Evolutionary conservation across 1,140 invertebrate genomes (phyloP).

Genomic region (Ridgeia piscesae): DNA sequence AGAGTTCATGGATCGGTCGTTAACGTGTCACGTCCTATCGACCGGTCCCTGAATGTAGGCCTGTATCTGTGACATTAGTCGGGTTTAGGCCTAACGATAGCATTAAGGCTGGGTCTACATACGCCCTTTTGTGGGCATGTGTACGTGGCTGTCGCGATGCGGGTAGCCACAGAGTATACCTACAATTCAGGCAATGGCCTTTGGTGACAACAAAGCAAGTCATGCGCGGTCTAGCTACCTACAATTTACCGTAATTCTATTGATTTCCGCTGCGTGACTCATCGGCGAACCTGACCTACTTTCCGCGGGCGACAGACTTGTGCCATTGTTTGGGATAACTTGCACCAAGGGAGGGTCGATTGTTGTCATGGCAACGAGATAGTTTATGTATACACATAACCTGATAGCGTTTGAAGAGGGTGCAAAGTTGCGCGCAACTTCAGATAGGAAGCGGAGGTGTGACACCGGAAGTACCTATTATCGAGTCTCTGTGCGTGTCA

Average conservation of each 20-base stretch:
- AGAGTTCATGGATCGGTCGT: not conserved
- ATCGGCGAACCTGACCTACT: not conserved
- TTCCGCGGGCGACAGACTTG: not conserved
- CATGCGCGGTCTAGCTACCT: not conserved
- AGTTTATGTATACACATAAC: not conserved
- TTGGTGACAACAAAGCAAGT: not conserved
- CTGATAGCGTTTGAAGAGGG: not conserved
- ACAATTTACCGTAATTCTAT: not conserved
- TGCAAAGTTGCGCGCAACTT: not conserved
- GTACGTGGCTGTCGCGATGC: not conserved
- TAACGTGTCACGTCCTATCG: not conserved
- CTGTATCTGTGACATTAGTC: not conserved
- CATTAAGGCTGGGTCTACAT: not conserved
- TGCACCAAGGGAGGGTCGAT: not conserved
- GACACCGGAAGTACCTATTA: not conserved
- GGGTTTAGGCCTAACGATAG: not conserved
- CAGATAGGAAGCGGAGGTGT: not conserved
- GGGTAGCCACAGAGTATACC: not conserved
- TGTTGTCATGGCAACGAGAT: not conserved
- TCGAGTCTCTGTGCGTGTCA: no score
- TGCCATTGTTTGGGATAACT: not conserved
- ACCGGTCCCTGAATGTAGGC: not conserved
- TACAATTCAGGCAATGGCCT: not conserved
- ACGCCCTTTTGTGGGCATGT: not conserved
- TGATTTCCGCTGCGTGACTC: not conserved